Evolutionary conservation across 2,113 vertebrate species (phyloP), one percentile per base, ranked within the genome.

Genomic region (Polypterus bichir): DNA sequence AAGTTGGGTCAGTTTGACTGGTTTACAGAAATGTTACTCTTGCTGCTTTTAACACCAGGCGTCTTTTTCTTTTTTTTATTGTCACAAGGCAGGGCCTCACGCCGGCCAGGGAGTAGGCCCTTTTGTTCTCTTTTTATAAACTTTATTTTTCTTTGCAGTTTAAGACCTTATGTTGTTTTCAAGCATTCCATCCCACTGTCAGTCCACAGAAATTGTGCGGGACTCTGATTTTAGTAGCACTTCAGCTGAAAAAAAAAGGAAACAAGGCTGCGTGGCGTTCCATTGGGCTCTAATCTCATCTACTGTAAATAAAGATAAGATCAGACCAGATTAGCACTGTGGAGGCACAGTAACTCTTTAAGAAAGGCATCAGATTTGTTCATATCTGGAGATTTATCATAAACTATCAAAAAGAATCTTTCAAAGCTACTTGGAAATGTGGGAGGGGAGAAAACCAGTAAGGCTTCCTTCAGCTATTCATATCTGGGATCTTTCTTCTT

Each of bases 351-450:
- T 53, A 77, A 53, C 66, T 70, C 70, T 75, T 79, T 70, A 70
- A 54, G 69, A 71, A 67, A 62, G 69, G 73, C 71, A 66, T 74
- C 74, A 66, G 69, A 66, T 77, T 27, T 83, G 79, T 73, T 81
- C 74, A 56, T 73, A 72, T 69, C 68, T 60, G 57, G 27, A 77
- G 83, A 79, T 86, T 87, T 81, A 89, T 89, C 81, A 80, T 69
- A 68, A 74, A 71, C 73, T 6, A 63, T 76, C 82, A 82, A 82
- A 84, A 69, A 68, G 73, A 71, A 76, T 81, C 74, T 82, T 86
- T 85, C 81, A 81, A 74, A 77, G 72, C 57, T 72, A 74, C 68
- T 74, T 74, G 70, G 77, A 77, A 81, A 74, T 73, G 75, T 70
- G 76, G 74, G 78, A 82, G 62, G 74, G 73, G 75, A 77, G 66